phyloP scores from a whole-genome alignment of 2,113 vertebrate genomes.

The Gymnogyps californianus region DNA sequence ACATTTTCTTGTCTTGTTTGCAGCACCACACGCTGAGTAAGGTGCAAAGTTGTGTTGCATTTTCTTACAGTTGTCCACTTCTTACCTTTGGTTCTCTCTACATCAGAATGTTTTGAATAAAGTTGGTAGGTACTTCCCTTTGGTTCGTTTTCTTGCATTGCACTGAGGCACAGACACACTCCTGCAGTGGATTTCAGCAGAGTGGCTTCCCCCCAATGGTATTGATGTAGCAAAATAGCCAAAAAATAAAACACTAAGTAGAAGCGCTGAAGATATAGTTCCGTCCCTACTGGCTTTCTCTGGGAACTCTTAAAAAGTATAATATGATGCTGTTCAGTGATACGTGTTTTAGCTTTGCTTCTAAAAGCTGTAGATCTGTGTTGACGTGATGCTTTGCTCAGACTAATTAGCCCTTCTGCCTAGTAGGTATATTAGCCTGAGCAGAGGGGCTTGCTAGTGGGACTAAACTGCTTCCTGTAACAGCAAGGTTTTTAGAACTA shows the following conservation, averaged over 20 bases:
- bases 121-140: background rate
- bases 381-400: background rate
- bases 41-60: fast-evolving
- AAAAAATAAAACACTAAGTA: background rate
- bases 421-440: background rate
- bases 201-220: background rate
- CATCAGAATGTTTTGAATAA: background rate
- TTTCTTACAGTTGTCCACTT: background rate
- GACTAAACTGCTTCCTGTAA: background rate
- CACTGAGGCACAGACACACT: background rate
- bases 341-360: background rate
- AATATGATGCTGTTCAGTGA: background rate
- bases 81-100: background rate
- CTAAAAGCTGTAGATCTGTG: background rate
- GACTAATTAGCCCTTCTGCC: background rate
- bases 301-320: background rate
- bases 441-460: background rate
- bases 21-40: background rate
- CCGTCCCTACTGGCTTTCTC: background rate
- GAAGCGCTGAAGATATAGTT: background rate
- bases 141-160: background rate
- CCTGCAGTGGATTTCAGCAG: background rate
- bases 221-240: background rate
- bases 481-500: background rate
- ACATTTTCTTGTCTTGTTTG: background rate